Evolutionary conservation across 2,113 vertebrate species (phyloP).

Genomic region (Heloderma charlesbogerti): DNA sequence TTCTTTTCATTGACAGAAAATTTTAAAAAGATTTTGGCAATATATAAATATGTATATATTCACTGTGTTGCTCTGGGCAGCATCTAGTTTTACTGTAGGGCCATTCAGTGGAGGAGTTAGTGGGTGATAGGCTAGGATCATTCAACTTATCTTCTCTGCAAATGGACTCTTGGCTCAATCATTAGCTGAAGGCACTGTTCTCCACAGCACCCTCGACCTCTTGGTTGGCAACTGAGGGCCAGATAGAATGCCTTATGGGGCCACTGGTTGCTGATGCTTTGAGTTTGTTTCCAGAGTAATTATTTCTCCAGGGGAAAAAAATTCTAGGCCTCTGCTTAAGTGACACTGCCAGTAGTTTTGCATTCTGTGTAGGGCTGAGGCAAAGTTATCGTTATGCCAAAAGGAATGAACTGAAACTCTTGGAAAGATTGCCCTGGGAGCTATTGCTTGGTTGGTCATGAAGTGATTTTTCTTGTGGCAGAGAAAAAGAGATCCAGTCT

Average conservation of each 20-base stretch:
- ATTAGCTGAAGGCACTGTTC: not conserved
- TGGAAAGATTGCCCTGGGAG: not conserved
- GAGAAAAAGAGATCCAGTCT: not conserved
- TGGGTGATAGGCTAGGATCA: not conserved
- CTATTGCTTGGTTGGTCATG: conserved; percentile 16
- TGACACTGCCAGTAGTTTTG: conserved; percentile 7
- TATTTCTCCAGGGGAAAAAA: not conserved
- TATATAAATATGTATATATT: not conserved
- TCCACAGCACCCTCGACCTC: not conserved
- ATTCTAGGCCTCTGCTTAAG: conserved; percentile 23
- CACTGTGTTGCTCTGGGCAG: not conserved
- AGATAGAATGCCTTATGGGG: not conserved
- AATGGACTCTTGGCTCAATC: not conserved
- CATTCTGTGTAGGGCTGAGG: not conserved
- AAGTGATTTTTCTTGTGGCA: conserved; percentile 17
- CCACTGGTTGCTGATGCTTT: not conserved
- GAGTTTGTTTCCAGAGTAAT: not conserved
- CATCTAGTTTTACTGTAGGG: not conserved
- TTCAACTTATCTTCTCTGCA: not conserved
- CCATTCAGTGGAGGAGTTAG: not conserved
- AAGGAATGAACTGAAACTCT: conserved; percentile 36
- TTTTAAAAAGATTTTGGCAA: not conserved
- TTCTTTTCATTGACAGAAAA: not conserved
- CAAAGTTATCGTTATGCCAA: conserved; percentile 15
- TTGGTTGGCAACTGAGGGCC: not conserved